phyloP scores from a whole-genome alignment of 1,140 invertebrate species.

The Teleopsis dalmanni region DNA sequence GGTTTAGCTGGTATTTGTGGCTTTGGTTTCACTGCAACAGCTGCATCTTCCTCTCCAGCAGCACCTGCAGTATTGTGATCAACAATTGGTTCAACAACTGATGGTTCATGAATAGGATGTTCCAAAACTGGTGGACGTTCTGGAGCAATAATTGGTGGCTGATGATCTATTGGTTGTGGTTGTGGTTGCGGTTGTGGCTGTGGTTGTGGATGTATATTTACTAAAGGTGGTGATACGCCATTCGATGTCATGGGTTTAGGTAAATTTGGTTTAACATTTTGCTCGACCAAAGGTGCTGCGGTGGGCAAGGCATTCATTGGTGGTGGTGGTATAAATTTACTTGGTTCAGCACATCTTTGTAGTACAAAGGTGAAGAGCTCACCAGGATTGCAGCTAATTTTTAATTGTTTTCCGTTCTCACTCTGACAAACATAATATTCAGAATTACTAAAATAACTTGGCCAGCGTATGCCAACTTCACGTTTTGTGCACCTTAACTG shows the following conservation, averaged over 20 bases:
- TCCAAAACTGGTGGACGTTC: not conserved
- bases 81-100: not conserved
- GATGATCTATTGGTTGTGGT: not conserved
- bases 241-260: too few species aligned
- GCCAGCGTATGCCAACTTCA: constrained; percentile 38
- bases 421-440: constrained; percentile 33
- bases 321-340: constrained; percentile 30
- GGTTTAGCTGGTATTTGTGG: not conserved
- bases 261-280: not conserved
- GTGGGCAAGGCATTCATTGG: constrained; percentile 24
- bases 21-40: not conserved
- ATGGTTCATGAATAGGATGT: not conserved
- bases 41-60: not conserved
- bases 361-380: constrained; percentile 40
- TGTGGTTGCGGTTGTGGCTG: not conserved
- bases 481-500: constrained; percentile 26
- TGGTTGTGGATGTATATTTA: not conserved
- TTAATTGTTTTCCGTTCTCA: constrained; percentile 23
- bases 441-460: constrained; percentile 36
- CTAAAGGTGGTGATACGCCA: constrained; percentile 14
- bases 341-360: constrained; percentile 26
- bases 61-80: not conserved
- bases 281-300: constrained; percentile 11
- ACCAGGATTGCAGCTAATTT: constrained; percentile 25
- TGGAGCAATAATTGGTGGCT: not conserved